Base-by-base conservation (phyloP, 2,888 invertebrate species). In the Orchesellides sinensis region DNA sequence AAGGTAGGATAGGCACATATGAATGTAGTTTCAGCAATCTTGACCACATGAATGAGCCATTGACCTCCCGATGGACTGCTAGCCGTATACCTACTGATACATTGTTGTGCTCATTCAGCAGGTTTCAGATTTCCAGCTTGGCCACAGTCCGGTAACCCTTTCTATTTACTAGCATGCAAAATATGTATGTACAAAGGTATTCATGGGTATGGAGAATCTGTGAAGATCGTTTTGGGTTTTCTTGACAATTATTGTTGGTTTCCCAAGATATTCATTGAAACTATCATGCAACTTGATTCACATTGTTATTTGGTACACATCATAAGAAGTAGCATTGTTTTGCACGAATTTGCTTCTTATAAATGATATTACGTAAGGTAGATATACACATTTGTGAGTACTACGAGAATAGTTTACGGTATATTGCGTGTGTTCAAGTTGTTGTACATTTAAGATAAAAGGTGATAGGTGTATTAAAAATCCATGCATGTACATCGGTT, bases 31-130 rank as follows among this genome's bases (percentile, higher is more conserved):
- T 40, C 40, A 2, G 2, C 40, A 40, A 35, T 74, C 74, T 66
- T 68, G 77, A 56, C 77, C 77, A 68, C 61, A 75, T 35, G 68
- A 77, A 77, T 61, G 77, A 59, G 68, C 65, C 77, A 69, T 77
- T 77, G 77, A 77, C 77, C 77, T 68, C 77, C 3, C 12, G 4
- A 25, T 1, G 45, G 40, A 65, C 12, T n/a, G n/a, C n/a, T n/a
- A 65, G n/a, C 32, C 14, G 35, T n/a, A 21, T 17, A 19, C 61
- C 17, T 35, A 49, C 47, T 49, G 45, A 23, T 10, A 40, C 17
- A n/a, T 47, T 2, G 45, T 27, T 40, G 21, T 12, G n/a, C 14
- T 47, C 4, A 8, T n/a, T 23, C 45, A 6, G n/a, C 14, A 68
- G 3, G 17, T 49, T 47, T 54, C 29, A 69, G 27, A 2, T 17